Conservation (phyloP, 2,113 vertebrate species). For the Athene noctua region DNA sequence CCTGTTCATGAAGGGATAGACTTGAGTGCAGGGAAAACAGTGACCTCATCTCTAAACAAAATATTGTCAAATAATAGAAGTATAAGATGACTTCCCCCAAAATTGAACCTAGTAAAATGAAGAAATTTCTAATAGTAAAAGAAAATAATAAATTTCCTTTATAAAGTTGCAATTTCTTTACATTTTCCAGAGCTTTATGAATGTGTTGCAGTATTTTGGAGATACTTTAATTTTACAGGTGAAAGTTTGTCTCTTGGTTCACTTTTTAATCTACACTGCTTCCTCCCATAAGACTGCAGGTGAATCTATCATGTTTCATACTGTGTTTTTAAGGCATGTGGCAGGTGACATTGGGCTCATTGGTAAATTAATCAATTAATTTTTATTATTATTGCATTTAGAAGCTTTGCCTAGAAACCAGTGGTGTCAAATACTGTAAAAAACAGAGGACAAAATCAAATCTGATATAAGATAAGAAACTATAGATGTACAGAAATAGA, state of each 20-base stretch:
- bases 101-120: background rate
- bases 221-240: background rate
- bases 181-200: background rate
- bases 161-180: background rate
- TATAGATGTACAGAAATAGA: background rate
- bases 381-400: background rate
- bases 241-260: background rate
- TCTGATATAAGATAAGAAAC: background rate
- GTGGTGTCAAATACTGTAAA: background rate
- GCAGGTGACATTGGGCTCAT: background rate
- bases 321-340: background rate
- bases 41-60: background rate
- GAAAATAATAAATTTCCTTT: background rate
- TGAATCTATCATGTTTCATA: background rate
- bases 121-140: background rate
- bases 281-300: background rate
- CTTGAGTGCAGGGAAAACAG: background rate
- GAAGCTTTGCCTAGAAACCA: background rate
- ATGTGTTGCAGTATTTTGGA: background rate
- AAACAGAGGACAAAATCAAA: background rate
- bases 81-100: rapidly evolving
- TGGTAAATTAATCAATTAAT: background rate
- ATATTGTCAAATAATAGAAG: background rate
- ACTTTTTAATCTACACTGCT: background rate
- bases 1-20: background rate